Evolutionary conservation across 1,140 invertebrate genomes (phyloP), one percentile per base, ranked within the genome.

Genomic region (Araneus ventricosus): DNA sequence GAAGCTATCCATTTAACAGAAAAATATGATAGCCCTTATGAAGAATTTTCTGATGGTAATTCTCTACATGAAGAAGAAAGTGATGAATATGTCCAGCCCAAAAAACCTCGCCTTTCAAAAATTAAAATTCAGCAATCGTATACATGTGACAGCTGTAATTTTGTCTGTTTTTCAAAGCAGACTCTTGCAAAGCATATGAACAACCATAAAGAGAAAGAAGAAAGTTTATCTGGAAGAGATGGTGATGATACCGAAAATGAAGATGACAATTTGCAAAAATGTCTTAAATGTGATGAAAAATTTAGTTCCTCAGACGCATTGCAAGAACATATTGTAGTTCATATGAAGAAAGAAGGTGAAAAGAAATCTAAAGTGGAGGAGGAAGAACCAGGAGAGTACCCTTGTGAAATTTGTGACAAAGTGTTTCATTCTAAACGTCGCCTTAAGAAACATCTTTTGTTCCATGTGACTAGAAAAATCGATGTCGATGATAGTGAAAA

Each of bases 341-440:
- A 86, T 20, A 86, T 34, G 2, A 45, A 61, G 39, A 45, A 61
- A 39, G 30, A 67, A 61, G 14, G 70, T 41, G 59, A 88, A 45
- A 70, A 63, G 27, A 85, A 70, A 52, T n/a, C 27, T 27, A 79
- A 70, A 45, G 7, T 57, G 5, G 20, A 30, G 20, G 61, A 57
- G 22, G 70, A 79, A 41, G 34, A 82, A 67, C 14, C 30, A 59
- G 34, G 67, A 22, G 45, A 34, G 8, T 57, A 86, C 41, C 4
- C 57, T 61, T 93, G 91, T 80, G 63, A 88, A 63, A 93, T 93
- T 22, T 93, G 91, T 34, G 59, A 88, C 5, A 79, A 87, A 41
- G 14, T 57, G 8, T 93, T 87, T 20, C 1, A 17, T 20, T 27
- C 27, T 3, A 88, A 80, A 34, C 57, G 37, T 4, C 57, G 67